Evolutionary conservation across 2,888 invertebrate genomes (phyloP), one percentile per base, ranked within the genome.

Genomic region (Selenia dentaria): DNA sequence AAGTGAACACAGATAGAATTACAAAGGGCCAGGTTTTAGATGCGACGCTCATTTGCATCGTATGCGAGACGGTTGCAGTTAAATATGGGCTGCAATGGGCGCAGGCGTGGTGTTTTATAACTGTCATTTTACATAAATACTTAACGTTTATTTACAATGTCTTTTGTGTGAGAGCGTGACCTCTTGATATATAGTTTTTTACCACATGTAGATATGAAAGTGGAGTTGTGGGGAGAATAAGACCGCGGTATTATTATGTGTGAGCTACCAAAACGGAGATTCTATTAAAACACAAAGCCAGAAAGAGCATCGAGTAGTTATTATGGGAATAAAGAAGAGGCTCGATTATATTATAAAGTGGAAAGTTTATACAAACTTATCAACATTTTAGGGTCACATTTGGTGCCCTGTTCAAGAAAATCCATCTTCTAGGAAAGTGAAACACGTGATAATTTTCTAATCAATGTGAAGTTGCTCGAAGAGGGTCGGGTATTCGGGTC

Each of bases 1-100:
- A 81, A 76, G 71, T 73, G 70, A 74, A 70, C 63, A 67, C 66
- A 73, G 67, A 69, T 62, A 66, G 66, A 68, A 70, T 69, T 74
- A 79, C 74, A 78, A 76, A 74, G 72, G 73, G 65, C 69, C 67
- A 63, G 70, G 4, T 64, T 71, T 77, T 72, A 76, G 72, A 70
- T 64, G 70, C 69, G 69, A 75, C 70, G 66, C 63, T 74, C 69
- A 77, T 82, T 80, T 79, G 73, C 80, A 78, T 79, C 39, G 44
- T 44, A 44, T 28, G 62, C 69, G 69, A 70, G 73, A 71, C 68
- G 64, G 36, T 26, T 36, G 24, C 33, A 37, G 41, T 41, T 47
- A 47, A 41, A 69, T 65, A 70, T 70, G 64, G 61, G 57, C 51
- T 67, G 65, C 64, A 65, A 61, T 68, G 67, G 66, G 67, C 64